These are phyloP conservation scores for Octodonta nipae DNA, from an alignment of 2,888 invertebrate genomes.

Conservation along the genomic window DNA sequence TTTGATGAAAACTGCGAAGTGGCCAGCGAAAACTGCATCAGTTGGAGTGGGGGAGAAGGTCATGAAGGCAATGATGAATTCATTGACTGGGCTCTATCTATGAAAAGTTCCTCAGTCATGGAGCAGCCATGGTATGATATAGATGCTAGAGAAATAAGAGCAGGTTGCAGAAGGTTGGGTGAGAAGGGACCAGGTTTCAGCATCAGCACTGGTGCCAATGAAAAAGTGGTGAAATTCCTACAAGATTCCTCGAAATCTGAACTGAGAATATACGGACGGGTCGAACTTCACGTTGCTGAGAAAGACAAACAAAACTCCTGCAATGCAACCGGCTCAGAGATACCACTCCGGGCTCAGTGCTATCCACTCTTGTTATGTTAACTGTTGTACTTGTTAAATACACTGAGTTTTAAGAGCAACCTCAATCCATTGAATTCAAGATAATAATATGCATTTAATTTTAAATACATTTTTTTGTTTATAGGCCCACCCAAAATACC, in stretches of 20 bases:
- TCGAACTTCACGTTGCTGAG: constrained; percentile 53
- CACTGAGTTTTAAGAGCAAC: too few species aligned
- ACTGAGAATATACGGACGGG: constrained; percentile 50
- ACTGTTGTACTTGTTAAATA: too few species aligned
- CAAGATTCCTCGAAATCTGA: constrained; percentile 71
- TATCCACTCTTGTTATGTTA: too few species aligned
- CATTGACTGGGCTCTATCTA: constrained; percentile 49
- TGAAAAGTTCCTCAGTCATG: constrained; percentile 23
- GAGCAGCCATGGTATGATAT: constrained; percentile 23
- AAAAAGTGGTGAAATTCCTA: constrained; percentile 66
- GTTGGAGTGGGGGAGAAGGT: constrained; percentile 38
- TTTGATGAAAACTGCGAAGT: constrained; percentile 32
- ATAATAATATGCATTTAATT: too few species aligned
- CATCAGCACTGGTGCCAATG: constrained; percentile 74
- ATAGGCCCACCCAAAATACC: constrained; percentile 30
- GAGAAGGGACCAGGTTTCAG: constrained; percentile 74
- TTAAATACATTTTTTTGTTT: too few species aligned
- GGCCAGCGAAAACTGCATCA: constrained; percentile 35
- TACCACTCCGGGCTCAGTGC: constrained; percentile 31
- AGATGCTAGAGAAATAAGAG: constrained; percentile 38
- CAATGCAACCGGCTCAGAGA: constrained; percentile 34
- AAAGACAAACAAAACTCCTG: constrained; percentile 46
- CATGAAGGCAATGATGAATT: constrained; percentile 53
- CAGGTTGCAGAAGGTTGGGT: constrained; percentile 60
- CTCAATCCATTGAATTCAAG: too few species aligned